Evolutionary conservation across 2,888 invertebrate species (phyloP).

Genomic region (Lasius fuliginosus): DNA sequence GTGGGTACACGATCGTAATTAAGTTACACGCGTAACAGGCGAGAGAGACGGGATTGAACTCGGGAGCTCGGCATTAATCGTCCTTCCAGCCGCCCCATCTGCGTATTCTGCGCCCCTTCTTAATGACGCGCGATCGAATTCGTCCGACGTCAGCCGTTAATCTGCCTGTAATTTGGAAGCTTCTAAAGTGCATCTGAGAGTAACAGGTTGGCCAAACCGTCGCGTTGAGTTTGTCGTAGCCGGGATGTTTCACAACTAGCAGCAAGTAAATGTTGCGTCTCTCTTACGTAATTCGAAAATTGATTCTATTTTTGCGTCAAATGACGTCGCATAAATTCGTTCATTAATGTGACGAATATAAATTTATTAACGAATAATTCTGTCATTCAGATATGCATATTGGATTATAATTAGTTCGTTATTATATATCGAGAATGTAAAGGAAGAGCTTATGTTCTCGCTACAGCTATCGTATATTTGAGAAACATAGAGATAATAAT

Average conservation of each 20-base stretch:
- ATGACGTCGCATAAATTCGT: background rate
- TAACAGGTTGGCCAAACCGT: constrained; percentile 34
- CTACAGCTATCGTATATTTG: background rate
- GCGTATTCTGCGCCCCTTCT: constrained; percentile 36
- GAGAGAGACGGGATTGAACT: background rate
- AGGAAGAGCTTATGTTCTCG: background rate
- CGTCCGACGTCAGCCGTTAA: constrained; percentile 14
- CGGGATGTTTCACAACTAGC: background rate
- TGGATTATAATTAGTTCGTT: constrained; percentile 24
- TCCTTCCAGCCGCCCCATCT: constrained; percentile 3
- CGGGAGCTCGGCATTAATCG: background rate
- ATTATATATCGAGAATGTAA: background rate
- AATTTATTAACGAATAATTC: constrained; percentile 1
- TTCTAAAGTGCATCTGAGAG: constrained; percentile 1
- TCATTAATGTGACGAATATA: background rate
- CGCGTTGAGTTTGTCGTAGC: background rate
- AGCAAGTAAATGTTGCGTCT: background rate
- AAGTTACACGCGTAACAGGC: constrained; percentile 30
- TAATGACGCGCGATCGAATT: constrained; percentile 1
- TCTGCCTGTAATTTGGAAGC: constrained; percentile 24
- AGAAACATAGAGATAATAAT: constrained; percentile 8
- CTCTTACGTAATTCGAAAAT: background rate
- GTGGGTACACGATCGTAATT: constrained; percentile 44
- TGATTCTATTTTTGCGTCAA: background rate
- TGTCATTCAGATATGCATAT: background rate